These are phyloP conservation scores for Coreoperca whiteheadi DNA, from an alignment of 2,113 vertebrate species.

Conservation along the genomic window DNA sequence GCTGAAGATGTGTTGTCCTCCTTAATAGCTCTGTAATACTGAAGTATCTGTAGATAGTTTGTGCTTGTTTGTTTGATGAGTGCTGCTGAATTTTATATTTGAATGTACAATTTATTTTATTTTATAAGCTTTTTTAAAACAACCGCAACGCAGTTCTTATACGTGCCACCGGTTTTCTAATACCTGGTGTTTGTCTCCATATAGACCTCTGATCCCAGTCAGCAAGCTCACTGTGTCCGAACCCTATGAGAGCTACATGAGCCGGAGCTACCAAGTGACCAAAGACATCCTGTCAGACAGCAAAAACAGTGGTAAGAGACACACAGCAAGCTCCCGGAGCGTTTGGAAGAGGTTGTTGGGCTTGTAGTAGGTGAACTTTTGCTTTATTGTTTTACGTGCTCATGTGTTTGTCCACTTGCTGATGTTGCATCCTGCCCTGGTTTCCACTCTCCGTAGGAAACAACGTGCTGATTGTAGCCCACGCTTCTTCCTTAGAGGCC, in stretches of 20 bases:
- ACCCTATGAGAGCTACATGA: slow-evolving; percentile 94
- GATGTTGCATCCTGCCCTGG: slow-evolving; percentile 32
- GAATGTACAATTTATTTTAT: too few species aligned
- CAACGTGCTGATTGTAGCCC: slow-evolving; percentile 96
- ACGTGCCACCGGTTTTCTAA: background rate
- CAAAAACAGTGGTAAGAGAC: slow-evolving; percentile 89
- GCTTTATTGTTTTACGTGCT: slow-evolving; percentile 2
- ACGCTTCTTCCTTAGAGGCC: slow-evolving; percentile 95
- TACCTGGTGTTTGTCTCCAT: background rate
- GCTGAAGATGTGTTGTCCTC: too few species aligned
- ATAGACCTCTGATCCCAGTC: slow-evolving; percentile 94
- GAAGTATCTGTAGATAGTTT: background rate
- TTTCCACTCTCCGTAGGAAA: slow-evolving; percentile 84
- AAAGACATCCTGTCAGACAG: slow-evolving; percentile 96
- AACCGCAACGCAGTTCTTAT: background rate
- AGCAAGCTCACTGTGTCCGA: slow-evolving; percentile 93
- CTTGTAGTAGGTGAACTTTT: slow-evolving; percentile 8
- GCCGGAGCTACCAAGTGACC: slow-evolving; percentile 94
- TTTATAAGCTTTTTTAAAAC: too few species aligned
- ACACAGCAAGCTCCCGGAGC: background rate
- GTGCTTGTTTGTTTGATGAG: background rate
- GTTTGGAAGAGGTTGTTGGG: background rate
- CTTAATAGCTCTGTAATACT: background rate
- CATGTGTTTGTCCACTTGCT: slow-evolving; percentile 27
- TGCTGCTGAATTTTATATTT: background rate